Percentiles rank a stretch among this genome's conserved stretches.
phyloP scores from a whole-genome alignment of 2,797 vertebrate species.

The Tachyglossus aculeatus region DNA sequence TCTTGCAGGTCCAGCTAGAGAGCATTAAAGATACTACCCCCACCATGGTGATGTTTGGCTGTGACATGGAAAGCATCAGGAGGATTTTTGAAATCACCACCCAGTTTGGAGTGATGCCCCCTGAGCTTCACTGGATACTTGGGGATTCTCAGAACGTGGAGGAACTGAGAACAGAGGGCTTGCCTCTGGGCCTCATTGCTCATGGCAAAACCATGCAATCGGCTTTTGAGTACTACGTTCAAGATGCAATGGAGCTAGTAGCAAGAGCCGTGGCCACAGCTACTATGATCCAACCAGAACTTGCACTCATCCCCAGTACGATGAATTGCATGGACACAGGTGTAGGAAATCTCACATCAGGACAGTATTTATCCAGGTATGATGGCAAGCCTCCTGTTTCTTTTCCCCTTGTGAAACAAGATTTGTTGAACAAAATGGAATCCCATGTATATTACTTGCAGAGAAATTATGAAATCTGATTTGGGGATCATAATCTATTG shows the following conservation, averaged over 20 bases:
- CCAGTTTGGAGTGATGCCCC: slow-evolving; percentile 78
- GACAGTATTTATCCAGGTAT: slow-evolving; percentile 94
- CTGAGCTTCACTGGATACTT: slow-evolving; percentile 91
- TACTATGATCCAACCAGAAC: slow-evolving; percentile 84
- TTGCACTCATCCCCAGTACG: slow-evolving; percentile 92
- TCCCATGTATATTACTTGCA: not conserved
- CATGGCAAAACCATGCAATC: slow-evolving; percentile 90
- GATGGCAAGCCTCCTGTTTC: slow-evolving; percentile 12
- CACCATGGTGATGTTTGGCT: slow-evolving; percentile 92
- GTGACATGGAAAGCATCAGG: slow-evolving; percentile 87
- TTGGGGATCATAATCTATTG: too few relatives aligned
- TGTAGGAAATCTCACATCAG: slow-evolving; percentile 85
- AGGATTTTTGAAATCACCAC: slow-evolving; percentile 82
- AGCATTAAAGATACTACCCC: slow-evolving; percentile 82
- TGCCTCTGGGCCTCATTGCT: slow-evolving; percentile 91
- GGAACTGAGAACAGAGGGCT: slow-evolving; percentile 90
- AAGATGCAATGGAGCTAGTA: slow-evolving; percentile 90
- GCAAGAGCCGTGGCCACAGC: slow-evolving; percentile 90
- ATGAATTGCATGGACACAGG: slow-evolving; percentile 91
- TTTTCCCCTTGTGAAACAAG: not conserved
- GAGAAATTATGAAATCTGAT: too few relatives aligned
- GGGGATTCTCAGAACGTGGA: slow-evolving; percentile 95
- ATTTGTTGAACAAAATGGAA: not conserved
- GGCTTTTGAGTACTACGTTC: slow-evolving; percentile 89
- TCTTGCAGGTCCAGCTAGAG: slow-evolving; percentile 83